Conservation (phyloP, 2,888 invertebrate genomes). For the Eurytoma adleriae region DNA sequence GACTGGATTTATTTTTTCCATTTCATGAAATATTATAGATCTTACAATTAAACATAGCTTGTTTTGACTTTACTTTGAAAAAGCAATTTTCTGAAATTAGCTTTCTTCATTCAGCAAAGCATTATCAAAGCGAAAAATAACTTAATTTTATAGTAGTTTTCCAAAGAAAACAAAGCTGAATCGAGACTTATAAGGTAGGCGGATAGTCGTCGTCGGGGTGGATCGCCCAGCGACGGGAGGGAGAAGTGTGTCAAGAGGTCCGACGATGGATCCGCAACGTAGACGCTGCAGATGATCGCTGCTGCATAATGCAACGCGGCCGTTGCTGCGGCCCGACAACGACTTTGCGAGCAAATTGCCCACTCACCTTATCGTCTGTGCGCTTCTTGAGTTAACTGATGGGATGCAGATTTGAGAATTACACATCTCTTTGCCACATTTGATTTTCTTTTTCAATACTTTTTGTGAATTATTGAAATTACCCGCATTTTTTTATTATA, state of each 20-base stretch:
- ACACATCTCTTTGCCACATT: too few species aligned
- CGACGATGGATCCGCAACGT: slow-evolving; percentile 2
- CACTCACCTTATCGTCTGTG: background rate
- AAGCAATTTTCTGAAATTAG: too few species aligned
- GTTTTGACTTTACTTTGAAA: too few species aligned
- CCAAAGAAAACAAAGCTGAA: too few species aligned
- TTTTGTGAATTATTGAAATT: too few species aligned
- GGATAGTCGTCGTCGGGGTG: background rate
- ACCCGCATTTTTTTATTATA: too few species aligned
- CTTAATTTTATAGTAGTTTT: too few species aligned
- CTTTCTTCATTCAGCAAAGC: too few species aligned
- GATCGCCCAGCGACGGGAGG: background rate
- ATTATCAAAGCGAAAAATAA: too few species aligned
- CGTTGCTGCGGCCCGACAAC: background rate
- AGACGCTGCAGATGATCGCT: slow-evolving; percentile 10
- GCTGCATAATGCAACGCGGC: slow-evolving; percentile 14
- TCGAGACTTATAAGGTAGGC: background rate
- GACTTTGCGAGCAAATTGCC: too few species aligned
- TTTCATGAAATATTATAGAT: too few species aligned
- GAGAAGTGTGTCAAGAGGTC: slow-evolving; percentile 34
- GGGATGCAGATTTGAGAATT: background rate
- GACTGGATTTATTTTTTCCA: background rate
- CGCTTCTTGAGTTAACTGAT: background rate
- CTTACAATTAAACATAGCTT: background rate
- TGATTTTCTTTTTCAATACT: too few species aligned